phyloP scores from a whole-genome alignment of 2,888 invertebrate genomes.

The Smittia sp. region DNA sequence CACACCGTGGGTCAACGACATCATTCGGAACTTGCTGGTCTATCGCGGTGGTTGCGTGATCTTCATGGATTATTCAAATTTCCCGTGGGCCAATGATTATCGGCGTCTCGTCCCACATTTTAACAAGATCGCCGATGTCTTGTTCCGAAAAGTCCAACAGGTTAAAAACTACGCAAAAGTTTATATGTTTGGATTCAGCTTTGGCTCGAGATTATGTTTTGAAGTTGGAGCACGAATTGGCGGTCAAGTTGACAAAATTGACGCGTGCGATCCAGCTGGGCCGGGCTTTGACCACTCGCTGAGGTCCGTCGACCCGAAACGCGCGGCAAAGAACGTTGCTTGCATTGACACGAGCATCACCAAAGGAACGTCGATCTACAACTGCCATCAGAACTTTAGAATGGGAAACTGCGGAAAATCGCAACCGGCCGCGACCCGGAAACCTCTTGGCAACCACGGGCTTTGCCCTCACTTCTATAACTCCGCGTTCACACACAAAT shows the following conservation, averaged over 20 bases:
- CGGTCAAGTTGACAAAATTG: slow-evolving; percentile 47
- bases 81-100: slow-evolving; percentile 43
- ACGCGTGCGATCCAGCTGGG: slow-evolving; percentile 53
- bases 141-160: slow-evolving; percentile 44
- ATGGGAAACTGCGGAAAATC: slow-evolving; percentile 31
- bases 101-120: slow-evolving; percentile 44
- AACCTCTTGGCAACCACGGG: slow-evolving; percentile 8
- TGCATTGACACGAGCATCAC: slow-evolving; percentile 31
- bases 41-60: slow-evolving; percentile 51
- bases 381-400: slow-evolving; percentile 24
- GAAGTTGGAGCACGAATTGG: slow-evolving; percentile 45
- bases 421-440: neutral
- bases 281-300: slow-evolving; percentile 43
- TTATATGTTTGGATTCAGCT: slow-evolving; percentile 45
- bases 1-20: slow-evolving; percentile 47
- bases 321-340: slow-evolving; percentile 5
- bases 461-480: slow-evolving; percentile 8
- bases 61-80: slow-evolving; percentile 49
- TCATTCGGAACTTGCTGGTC: neutral
- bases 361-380: slow-evolving; percentile 16
- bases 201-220: slow-evolving; percentile 45
- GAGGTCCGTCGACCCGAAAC: neutral
- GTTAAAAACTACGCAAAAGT: slow-evolving; percentile 43
- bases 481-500: slow-evolving; percentile 12
- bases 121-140: slow-evolving; percentile 41